Conservation (phyloP, 2,888 invertebrate species). For the Desoria tigrina region DNA sequence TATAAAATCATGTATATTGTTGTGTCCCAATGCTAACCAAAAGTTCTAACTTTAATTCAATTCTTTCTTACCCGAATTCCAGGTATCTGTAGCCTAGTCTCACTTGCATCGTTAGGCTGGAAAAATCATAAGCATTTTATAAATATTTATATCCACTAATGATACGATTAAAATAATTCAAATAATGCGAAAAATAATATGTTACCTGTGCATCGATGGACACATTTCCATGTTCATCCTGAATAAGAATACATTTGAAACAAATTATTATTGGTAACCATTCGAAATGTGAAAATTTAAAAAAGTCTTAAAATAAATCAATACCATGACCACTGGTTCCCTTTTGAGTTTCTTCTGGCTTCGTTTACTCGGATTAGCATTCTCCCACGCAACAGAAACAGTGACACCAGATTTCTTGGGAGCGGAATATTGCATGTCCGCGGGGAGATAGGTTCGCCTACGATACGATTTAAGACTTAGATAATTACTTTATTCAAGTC, state of each 20-base stretch:
- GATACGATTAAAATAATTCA: too few relatives aligned
- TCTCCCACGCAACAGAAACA: constrained; percentile 52
- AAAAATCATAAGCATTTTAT: constrained; percentile 40
- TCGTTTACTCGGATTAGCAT: constrained; percentile 25
- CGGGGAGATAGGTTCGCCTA: constrained; percentile 68
- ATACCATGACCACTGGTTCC: constrained; percentile 32
- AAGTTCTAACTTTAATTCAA: neutral
- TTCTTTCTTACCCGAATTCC: constrained; percentile 63
- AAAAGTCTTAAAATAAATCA: too few relatives aligned
- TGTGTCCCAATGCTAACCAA: neutral
- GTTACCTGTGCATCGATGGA: constrained; percentile 51
- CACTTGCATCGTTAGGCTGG: constrained; percentile 77
- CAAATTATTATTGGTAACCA: neutral
- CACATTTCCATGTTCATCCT: constrained; percentile 52
- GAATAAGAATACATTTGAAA: neutral
- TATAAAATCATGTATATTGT: too few relatives aligned
- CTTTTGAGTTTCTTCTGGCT: constrained; percentile 17
- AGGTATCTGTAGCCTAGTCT: constrained; percentile 74
- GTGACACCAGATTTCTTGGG: constrained; percentile 57
- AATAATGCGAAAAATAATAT: too few relatives aligned
- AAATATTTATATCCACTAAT: neutral
- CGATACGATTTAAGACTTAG: constrained; percentile 30
- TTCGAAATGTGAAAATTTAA: too few relatives aligned
- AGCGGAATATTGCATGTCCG: constrained; percentile 68
- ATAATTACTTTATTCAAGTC: too few relatives aligned